A percentile compares a stretch with the other conserved stretches of the same genome.
Evolutionary conservation across 1,140 invertebrate genomes (phyloP).

Genomic region (Cataglyphis hispanica): DNA sequence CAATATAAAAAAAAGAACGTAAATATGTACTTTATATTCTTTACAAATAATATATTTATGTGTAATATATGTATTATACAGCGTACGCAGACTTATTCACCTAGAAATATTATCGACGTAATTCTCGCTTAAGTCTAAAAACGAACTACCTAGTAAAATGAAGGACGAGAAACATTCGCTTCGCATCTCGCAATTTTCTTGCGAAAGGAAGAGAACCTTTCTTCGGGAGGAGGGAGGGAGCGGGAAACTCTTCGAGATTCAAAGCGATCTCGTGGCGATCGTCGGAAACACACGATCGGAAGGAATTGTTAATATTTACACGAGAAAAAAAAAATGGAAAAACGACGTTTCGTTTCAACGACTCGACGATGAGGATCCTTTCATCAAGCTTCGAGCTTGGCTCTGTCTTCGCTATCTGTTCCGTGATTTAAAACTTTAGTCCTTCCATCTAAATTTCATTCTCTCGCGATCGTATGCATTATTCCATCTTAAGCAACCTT

Average conservation of each 20-base stretch:
- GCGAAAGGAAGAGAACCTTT: slow-evolving; percentile 37
- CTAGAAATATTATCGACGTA: slow-evolving; percentile 75
- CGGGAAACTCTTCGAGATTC: slow-evolving; percentile 65
- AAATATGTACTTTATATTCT: slow-evolving; percentile 73
- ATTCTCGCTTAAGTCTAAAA: slow-evolving; percentile 72
- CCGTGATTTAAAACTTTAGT: slow-evolving; percentile 38
- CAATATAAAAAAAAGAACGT: slow-evolving; percentile 78
- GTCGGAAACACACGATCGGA: slow-evolving; percentile 37
- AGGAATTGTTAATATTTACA: slow-evolving; percentile 76
- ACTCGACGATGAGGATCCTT: slow-evolving; percentile 70
- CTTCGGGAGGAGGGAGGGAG: not conserved
- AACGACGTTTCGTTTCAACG: slow-evolving; percentile 64
- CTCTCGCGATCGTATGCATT: slow-evolving; percentile 21
- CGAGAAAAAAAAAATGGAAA: slow-evolving; percentile 58
- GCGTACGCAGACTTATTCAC: slow-evolving; percentile 69
- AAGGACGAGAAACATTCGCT: slow-evolving; percentile 59
- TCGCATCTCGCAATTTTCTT: slow-evolving; percentile 14
- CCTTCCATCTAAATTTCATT: slow-evolving; percentile 29
- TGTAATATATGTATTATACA: slow-evolving; percentile 64
- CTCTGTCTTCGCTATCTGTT: slow-evolving; percentile 53
- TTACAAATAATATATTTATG: slow-evolving; percentile 57
- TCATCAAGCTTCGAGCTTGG: slow-evolving; percentile 65
- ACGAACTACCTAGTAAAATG: slow-evolving; percentile 55
- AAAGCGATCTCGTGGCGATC: slow-evolving; percentile 26
- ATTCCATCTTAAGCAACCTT: not conserved